Evolutionary conservation across 2,888 invertebrate species (phyloP), one percentile per base, ranked within the genome.

Genomic region (Drosophila picticornis): DNA sequence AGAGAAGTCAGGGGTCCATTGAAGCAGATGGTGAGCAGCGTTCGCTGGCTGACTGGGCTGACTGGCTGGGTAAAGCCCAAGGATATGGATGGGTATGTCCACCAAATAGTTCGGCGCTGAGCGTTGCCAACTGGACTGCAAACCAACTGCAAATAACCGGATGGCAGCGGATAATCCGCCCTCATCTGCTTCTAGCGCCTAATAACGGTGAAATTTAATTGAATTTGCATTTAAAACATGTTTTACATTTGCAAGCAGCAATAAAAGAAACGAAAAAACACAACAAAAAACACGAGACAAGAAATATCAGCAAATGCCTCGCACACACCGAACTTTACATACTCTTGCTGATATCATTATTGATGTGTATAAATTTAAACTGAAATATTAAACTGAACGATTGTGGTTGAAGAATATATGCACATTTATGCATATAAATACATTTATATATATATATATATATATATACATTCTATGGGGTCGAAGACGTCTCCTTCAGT

Each of bases 211-310:
- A 81, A 71, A 69, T 71, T 84, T 59, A 83, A 84, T 84, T 87
- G 90, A 87, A 89, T 90, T 84, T 78, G 88, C 82, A 82, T 90
- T 84, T 50, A 71, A 77, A 77, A 77, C 77, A 71, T 81, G 77
- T 81, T 77, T 77, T 62, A 50, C 60, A 46, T 64, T 56, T 40
- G 48, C 48, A 70, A 11, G 27, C 27, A 27, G 43, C 43, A 68
- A 46, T 25, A 46, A 25, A 46, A 16, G 25, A 46, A 70, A 56
- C 55, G 27, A 19, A 27, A 10, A 55, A 13, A 31, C 13, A 71
- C 36, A 65, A 67, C 72, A 55, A 48, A 46, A 58, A 57, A 68
- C n/a, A 22, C 59, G 38, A 69, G 22, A 29, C 22, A 73, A 36
- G 13, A 55, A 19, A 55, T 19, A 25, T 25, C 22, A 36, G 11